Conservation (phyloP, 2,888 invertebrate species). For the Clivina fossor region DNA sequence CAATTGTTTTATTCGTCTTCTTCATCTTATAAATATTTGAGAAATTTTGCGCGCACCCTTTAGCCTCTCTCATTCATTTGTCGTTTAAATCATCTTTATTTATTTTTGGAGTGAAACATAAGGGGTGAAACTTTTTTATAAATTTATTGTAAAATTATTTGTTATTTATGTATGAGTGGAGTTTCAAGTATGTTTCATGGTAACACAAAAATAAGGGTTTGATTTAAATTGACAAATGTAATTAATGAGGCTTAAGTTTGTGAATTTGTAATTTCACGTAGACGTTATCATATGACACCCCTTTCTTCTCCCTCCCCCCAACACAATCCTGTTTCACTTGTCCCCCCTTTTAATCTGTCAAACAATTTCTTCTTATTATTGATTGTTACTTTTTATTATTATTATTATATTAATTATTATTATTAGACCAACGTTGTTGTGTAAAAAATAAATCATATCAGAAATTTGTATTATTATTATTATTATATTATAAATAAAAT, state of each 20-base stretch:
- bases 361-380: slow-evolving; percentile 37
- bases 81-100: no score
- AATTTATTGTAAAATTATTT: no score
- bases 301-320: slow-evolving; percentile 5
- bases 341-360: slow-evolving; percentile 4
- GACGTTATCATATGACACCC: slow-evolving; percentile 34
- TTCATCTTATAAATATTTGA: slow-evolving; percentile 31
- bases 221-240: no score
- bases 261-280: slow-evolving; percentile 43
- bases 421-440: slow-evolving; percentile 50
- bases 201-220: no score
- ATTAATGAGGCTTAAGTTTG: no score
- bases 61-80: no score
- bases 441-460: slow-evolving; percentile 54
- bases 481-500: no score
- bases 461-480: slow-evolving; percentile 51
- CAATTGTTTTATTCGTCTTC: slow-evolving; percentile 31
- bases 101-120: no score
- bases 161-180: no score
- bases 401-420: slow-evolving; percentile 44
- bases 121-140: no score
- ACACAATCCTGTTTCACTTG: slow-evolving; percentile 10
- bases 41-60: slow-evolving; percentile 44
- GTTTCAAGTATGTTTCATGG: no score
- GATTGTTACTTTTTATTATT: slow-evolving; percentile 51